Evolutionary conservation across 2,797 vertebrate species (phyloP), one percentile per base, ranked within the genome.

Genomic region (Pseudochromis fuscus): DNA sequence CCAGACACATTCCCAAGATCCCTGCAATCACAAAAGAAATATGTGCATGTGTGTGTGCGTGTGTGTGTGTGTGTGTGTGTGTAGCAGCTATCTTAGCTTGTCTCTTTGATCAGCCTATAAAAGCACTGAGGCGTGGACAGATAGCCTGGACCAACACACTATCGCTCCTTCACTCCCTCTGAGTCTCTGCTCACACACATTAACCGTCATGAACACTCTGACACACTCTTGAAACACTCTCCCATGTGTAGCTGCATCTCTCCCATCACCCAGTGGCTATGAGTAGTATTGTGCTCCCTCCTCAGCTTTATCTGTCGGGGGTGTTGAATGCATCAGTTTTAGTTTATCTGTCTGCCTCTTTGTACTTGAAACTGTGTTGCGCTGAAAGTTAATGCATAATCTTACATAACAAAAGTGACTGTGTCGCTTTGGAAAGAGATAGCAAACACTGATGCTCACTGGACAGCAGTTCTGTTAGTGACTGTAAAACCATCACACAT

Each of bases 71-170:
- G 56, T 70, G 53, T 31, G 70, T 15, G 50, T 44, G 63, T 7
- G 67, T 27, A 61, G 81, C 66, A 76, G 85, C 77, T 87, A 85
- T 87, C 87, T 88, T 68, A 80, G 81, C 86, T 85, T 90, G 87
- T 92, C 86, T 88, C 87, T 89, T 84, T 88, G 89, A 89, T 91
- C 91, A 90, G 83, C 88, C 87, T 81, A 84, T 89, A 88, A 88
- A 89, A 86, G 87, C 89, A 88, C 59, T 69, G 82, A 88, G 73
- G 85, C 78, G 28, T 88, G 80, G 76, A 80, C 67, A 86, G 83
- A 90, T 86, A 84, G 79, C 69, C 71, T 46, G 57, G 84, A 82
- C 83, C 60, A 72, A 85, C 87, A 87, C 87, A 85, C 83, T 74
- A 81, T 84, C 80, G 58, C 79, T 82, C 62, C 66, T 77, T 68